Percentiles rank a stretch among this genome's conserved stretches.
These are phyloP conservation scores for Mallotus villosus DNA, from an alignment of 2,797 vertebrate genomes.

Conservation along the genomic window DNA sequence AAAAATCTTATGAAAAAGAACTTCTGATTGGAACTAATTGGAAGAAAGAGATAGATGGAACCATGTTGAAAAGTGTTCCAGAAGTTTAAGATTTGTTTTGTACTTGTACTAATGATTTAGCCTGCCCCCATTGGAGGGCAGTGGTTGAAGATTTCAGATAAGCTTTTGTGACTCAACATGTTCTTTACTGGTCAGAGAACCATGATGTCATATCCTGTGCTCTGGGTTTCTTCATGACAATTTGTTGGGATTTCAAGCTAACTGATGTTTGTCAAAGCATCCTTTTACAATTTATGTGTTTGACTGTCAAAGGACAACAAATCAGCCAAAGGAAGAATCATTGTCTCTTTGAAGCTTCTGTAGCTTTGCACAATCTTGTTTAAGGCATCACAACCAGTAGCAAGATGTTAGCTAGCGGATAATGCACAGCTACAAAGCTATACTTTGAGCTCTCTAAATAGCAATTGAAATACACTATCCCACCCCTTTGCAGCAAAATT, in stretches of 20 bases:
- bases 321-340: conserved; percentile 51
- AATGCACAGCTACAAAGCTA: conserved; percentile 31
- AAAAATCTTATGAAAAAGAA: conserved; percentile 33
- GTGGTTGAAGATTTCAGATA: conserved; percentile 60
- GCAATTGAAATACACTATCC: neutral
- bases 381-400: neutral
- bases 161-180: conserved; percentile 56
- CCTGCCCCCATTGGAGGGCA: conserved; percentile 52
- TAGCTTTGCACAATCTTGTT: conserved; percentile 26
- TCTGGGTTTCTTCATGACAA: conserved; percentile 28
- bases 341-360: conserved; percentile 18
- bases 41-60: conserved; percentile 40
- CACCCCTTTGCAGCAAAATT: conserved; percentile 60
- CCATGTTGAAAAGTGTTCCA: conserved; percentile 49
- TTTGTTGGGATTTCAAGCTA: conserved; percentile 29
- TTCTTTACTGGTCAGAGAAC: conserved; percentile 56
- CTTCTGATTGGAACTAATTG: conserved; percentile 52
- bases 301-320: conserved; percentile 51
- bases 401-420: conserved; percentile 38
- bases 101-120: conserved; percentile 47
- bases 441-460: conserved; percentile 2
- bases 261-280: conserved; percentile 40
- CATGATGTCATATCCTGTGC: conserved; percentile 66
- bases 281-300: conserved; percentile 51
- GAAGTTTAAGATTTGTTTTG: conserved; percentile 45